Percentiles rank a stretch among this genome's conserved stretches.
Evolutionary conservation across 2,888 invertebrate genomes (phyloP).

Genomic region (Zygaena filipendulae): DNA sequence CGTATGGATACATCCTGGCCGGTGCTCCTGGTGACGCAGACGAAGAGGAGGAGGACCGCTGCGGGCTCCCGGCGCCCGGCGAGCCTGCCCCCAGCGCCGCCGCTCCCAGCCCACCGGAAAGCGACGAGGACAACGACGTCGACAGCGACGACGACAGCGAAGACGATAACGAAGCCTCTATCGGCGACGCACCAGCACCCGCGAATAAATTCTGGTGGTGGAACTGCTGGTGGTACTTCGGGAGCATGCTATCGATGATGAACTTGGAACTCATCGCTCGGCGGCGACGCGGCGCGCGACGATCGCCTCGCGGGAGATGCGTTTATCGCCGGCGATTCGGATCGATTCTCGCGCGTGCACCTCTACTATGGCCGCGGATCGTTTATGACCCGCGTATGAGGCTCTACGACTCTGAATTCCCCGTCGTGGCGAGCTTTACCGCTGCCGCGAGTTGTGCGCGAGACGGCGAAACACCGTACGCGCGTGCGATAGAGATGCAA

Average conservation of each 20-base stretch:
- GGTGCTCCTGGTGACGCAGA: conserved; percentile 79
- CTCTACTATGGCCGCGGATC: conserved; percentile 78
- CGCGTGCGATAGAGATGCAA: conserved; percentile 50
- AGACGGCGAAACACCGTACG: conserved; percentile 60
- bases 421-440: conserved; percentile 71
- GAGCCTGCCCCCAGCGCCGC: conserved; percentile 72
- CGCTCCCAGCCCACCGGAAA: conserved; percentile 72
- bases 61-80: conserved; percentile 71
- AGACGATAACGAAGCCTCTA: conserved; percentile 72
- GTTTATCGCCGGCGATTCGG: conserved; percentile 68
- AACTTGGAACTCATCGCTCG: conserved; percentile 96
- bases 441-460: conserved; percentile 62
- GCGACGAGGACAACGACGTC: conserved; percentile 66
- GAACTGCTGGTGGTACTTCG: conserved; percentile 87
- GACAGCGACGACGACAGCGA: conserved; percentile 70
- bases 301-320: conserved; percentile 66
- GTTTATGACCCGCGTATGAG: conserved; percentile 88
- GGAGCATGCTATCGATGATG: conserved; percentile 98
- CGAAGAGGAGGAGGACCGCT: conserved; percentile 71
- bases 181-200: conserved; percentile 77
- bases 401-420: conserved; percentile 87
- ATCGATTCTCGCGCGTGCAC: conserved; percentile 70
- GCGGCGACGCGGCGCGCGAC: conserved; percentile 67
- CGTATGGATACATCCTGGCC: conserved; percentile 93
- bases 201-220: conserved; percentile 72